Percentiles rank a stretch among this genome's conserved stretches.
These are phyloP conservation scores for Drosophila paranaensis DNA, from an alignment of 2,888 invertebrate genomes.

Conservation along the genomic window DNA sequence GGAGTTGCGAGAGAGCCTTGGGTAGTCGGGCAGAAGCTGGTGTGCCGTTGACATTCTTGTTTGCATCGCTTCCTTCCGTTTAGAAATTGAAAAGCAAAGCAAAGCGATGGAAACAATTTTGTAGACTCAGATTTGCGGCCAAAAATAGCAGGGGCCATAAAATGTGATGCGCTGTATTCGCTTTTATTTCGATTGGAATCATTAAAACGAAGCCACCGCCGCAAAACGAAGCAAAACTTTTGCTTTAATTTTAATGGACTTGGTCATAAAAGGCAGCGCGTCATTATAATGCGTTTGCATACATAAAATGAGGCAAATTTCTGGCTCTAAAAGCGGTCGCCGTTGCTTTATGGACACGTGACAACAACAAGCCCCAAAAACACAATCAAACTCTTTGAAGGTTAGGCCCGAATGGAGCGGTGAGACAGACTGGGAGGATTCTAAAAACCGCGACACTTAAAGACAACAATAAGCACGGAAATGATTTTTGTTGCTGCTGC, in stretches of 20 bases:
- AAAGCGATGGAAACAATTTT: constrained; percentile 27
- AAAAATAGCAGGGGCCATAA: constrained; percentile 44
- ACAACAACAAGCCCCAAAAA: constrained; percentile 65
- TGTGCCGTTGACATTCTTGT: constrained; percentile 54
- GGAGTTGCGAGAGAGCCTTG: background rate
- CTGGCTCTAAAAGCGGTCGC: constrained; percentile 50
- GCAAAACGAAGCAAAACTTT: constrained; percentile 66
- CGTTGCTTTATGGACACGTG: constrained; percentile 74
- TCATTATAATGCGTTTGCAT: constrained; percentile 79
- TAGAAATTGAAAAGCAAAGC: constrained; percentile 66
- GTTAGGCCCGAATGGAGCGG: constrained; percentile 36
- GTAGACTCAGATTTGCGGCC: constrained; percentile 23
- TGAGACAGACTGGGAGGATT: constrained; percentile 6
- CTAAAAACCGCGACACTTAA: constrained; percentile 70
- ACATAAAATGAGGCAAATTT: constrained; percentile 75
- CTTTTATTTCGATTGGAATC: constrained; percentile 61
- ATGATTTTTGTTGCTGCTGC: constrained; percentile 45
- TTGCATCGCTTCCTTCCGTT: constrained; percentile 63
- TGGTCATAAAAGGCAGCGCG: constrained; percentile 68
- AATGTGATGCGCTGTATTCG: constrained; percentile 34
- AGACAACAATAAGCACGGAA: constrained; percentile 68
- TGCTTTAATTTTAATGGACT: constrained; percentile 79
- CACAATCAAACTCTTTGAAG: constrained; percentile 76
- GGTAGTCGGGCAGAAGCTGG: constrained; percentile 22
- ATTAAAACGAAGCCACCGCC: constrained; percentile 59